Evolutionary conservation across 1,140 invertebrate genomes (phyloP), one percentile per base, ranked within the genome.

Genomic region (fruit fly (Drosophila melanogaster)): DNA sequence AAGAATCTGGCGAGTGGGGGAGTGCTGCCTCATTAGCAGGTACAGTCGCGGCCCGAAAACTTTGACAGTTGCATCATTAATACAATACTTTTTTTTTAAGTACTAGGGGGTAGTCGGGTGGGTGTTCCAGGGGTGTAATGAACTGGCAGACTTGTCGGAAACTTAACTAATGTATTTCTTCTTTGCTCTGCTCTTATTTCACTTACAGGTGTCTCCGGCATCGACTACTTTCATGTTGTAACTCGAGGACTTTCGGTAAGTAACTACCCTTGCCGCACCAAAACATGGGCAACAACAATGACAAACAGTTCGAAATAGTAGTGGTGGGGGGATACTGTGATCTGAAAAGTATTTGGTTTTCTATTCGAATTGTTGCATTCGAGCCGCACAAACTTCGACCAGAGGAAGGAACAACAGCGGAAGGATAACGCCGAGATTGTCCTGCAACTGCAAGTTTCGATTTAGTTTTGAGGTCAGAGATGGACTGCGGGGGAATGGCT

Each of bases 221-320:
- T 87, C 74, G 81, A 81, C 69, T 76, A 81, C 57, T 86, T 86
- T 86, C 78, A 86, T 86, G 81, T 86, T 86, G 83, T 86, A 86
- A 86, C 81, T 86, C 78, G 79, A 79, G 79, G 70, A 87, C 70
- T 86, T 86, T 86, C 50, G 83, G 81, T 86, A 81, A 86, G 83
- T 86, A 19, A 19, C 60, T 24, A n/a, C n/a, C 47, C 47, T 3
- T 47, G 17, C 19, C 19, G 5, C n/a, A 38, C 43, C 33, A n/a
- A 47, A 41, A n/a, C 30, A 44, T 54, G 22, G 24, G 30, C 49
- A 55, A 33, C 14, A 17, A n/a, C n/a, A 38, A 30, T n/a, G n/a
- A 60, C 19, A 57, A 30, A 12, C 14, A 24, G 55, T 30, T 24
- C 35, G 14, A 54, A 55, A 55, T 24, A 4, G 15, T 7, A 10